A percentile compares a stretch with the other conserved stretches of the same genome.
These are phyloP conservation scores for Bombus ignitus DNA, from an alignment of 1,140 invertebrate species.

Conservation along the genomic window DNA sequence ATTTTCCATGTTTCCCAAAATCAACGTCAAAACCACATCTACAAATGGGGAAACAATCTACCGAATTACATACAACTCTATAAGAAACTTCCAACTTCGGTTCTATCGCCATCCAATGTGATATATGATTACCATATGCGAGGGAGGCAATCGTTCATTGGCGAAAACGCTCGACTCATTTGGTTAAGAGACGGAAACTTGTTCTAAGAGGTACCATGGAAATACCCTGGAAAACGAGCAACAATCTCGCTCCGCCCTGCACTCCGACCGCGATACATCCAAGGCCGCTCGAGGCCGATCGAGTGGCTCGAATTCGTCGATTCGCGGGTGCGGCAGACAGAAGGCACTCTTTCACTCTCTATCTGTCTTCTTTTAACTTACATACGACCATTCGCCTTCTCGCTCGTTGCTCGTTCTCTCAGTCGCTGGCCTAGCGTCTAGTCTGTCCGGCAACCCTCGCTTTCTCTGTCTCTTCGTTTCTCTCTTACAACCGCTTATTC, in stretches of 20 bases:
- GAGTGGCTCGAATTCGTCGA: conserved; percentile 65
- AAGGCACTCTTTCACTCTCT: conserved; percentile 14
- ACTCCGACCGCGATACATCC: conserved; percentile 35
- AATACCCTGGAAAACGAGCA: conserved; percentile 41
- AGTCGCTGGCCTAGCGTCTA: neutral
- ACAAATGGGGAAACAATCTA: no score
- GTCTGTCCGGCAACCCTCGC: conserved; percentile 9
- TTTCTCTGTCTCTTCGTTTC: conserved; percentile 21
- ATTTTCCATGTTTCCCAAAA: no score
- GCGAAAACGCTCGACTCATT: neutral
- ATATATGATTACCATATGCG: neutral
- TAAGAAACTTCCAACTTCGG: neutral
- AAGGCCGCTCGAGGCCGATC: conserved; percentile 70
- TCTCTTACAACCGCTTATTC: conserved; percentile 3
- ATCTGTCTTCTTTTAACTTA: neutral
- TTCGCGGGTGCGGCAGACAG: conserved; percentile 47
- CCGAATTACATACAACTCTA: neutral
- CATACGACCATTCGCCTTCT: neutral
- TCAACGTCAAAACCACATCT: no score
- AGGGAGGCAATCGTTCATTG: no score
- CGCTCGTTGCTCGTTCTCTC: conserved; percentile 15
- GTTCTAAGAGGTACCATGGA: neutral
- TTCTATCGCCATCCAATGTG: neutral
- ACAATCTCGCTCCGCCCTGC: conserved; percentile 44
- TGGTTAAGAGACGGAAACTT: neutral